A percentile compares a stretch with the other conserved stretches of the same genome.
Conservation (phyloP, 2,797 vertebrate genomes). For the Alosa sapidissima region DNA sequence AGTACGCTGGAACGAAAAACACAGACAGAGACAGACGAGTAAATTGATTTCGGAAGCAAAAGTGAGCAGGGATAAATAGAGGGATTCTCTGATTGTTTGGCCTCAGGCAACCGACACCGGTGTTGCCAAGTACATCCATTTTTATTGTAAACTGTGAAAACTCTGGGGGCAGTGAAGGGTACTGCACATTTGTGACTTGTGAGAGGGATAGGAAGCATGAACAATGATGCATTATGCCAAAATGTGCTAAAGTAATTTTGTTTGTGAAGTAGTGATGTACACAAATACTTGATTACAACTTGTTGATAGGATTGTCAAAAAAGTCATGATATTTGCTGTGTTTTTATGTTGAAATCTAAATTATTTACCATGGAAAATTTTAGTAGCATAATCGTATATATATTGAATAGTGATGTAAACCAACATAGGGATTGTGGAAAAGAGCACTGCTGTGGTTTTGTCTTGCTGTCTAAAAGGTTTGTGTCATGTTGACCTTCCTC, state of each 20-base stretch:
- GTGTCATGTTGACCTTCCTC: conserved; percentile 13
- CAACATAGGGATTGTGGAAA: background rate
- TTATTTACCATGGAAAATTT: too few relatives aligned
- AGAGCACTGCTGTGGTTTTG: background rate
- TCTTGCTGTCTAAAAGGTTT: background rate
- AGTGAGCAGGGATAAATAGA: background rate
- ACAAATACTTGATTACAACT: too few relatives aligned
- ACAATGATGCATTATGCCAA: too few relatives aligned
- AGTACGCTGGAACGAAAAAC: background rate
- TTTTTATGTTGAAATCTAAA: too few relatives aligned
- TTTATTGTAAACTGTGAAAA: background rate
- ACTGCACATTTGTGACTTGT: background rate
- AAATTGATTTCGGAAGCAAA: conserved; percentile 15
- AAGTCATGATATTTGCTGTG: too few relatives aligned
- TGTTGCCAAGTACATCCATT: background rate
- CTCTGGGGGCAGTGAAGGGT: background rate
- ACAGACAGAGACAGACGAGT: conserved; percentile 8
- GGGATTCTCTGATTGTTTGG: background rate
- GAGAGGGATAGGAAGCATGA: too few relatives aligned
- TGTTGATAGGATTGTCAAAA: too few relatives aligned
- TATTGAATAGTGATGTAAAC: too few relatives aligned
- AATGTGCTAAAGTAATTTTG: too few relatives aligned
- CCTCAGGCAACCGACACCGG: background rate
- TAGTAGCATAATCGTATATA: too few relatives aligned
- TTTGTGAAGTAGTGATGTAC: too few relatives aligned